Evolutionary conservation across 37 sponge, comb jelly and placozoan species (phyloP).

Genomic region (Tethya wilhelma): DNA sequence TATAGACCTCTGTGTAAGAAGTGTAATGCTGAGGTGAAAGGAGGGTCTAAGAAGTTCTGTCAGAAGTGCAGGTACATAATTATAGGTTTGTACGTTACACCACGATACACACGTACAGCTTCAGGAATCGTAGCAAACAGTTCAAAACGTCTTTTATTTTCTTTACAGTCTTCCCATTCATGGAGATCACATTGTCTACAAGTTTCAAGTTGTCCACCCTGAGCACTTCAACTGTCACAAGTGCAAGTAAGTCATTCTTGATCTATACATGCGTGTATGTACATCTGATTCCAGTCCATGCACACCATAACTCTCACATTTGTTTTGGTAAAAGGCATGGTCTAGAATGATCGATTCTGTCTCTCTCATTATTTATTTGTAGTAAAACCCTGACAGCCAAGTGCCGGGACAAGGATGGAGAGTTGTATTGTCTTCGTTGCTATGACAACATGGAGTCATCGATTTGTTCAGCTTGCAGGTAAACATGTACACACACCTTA

Average conservation of each 20-base stretch:
- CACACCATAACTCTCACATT: background rate
- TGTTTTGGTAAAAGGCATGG: background rate
- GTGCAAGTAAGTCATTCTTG: constrained; percentile 70
- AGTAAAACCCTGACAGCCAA: constrained; percentile 78
- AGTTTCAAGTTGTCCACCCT: constrained; percentile 86
- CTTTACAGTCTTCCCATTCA: constrained; percentile 83
- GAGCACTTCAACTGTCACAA: constrained; percentile 94
- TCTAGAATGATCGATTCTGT: background rate
- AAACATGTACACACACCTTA: background rate
- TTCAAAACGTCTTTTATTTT: background rate
- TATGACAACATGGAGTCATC: constrained; percentile 92
- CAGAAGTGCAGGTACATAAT: constrained; percentile 81
- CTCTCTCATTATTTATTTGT: constrained; percentile 5
- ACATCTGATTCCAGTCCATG: background rate
- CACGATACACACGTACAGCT: background rate
- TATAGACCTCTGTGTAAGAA: constrained; percentile 86
- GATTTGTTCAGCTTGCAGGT: constrained; percentile 93
- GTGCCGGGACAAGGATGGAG: constrained; percentile 79
- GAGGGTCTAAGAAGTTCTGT: constrained; percentile 83
- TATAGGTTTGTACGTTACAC: background rate
- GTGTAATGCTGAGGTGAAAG: constrained; percentile 90
- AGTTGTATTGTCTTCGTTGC: constrained; percentile 94
- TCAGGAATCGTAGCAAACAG: background rate
- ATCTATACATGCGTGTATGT: background rate
- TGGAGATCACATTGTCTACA: constrained; percentile 84